phyloP scores from a whole-genome alignment of 2,888 invertebrate species.

The Habrosyne pyritoides region DNA sequence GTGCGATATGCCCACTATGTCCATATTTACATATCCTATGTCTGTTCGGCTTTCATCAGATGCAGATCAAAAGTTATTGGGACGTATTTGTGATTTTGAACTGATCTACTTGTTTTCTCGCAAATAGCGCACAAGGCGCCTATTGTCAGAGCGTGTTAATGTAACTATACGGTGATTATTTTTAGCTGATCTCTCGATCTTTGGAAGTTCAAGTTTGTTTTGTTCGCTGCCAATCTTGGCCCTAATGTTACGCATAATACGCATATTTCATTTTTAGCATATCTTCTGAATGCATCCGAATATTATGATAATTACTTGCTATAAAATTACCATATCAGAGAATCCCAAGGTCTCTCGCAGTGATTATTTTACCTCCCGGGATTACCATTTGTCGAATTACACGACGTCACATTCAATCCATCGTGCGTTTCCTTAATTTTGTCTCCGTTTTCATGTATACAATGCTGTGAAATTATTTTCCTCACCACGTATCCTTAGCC shows the following conservation, averaged over 20 bases:
- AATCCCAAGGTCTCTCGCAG: slow-evolving; percentile 13
- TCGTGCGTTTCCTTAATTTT: slow-evolving; percentile 42
- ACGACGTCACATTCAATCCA: slow-evolving; percentile 37
- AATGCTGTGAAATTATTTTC: slow-evolving; percentile 63
- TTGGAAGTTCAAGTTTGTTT: slow-evolving; percentile 72
- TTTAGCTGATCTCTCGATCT: slow-evolving; percentile 50
- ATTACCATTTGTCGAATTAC: slow-evolving; percentile 25
- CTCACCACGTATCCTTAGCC: slow-evolving; percentile 45
- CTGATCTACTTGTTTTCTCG: neutral
- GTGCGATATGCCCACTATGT: neutral
- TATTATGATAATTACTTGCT: neutral
- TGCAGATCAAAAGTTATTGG: neutral
- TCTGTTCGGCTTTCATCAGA: neutral
- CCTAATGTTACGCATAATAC: neutral
- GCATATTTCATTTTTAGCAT: neutral
- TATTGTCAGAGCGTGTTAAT: slow-evolving; percentile 27
- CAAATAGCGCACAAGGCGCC: slow-evolving; percentile 30
- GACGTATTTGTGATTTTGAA: neutral
- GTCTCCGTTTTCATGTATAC: slow-evolving; percentile 37
- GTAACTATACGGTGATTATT: slow-evolving; percentile 47
- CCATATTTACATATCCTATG: neutral
- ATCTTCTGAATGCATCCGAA: neutral
- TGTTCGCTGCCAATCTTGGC: slow-evolving; percentile 42
- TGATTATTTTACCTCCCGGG: slow-evolving; percentile 17
- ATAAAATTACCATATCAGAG: neutral